Evolutionary conservation across 2,888 invertebrate genomes (phyloP).

Genomic region (Drosophila mercatorum): DNA sequence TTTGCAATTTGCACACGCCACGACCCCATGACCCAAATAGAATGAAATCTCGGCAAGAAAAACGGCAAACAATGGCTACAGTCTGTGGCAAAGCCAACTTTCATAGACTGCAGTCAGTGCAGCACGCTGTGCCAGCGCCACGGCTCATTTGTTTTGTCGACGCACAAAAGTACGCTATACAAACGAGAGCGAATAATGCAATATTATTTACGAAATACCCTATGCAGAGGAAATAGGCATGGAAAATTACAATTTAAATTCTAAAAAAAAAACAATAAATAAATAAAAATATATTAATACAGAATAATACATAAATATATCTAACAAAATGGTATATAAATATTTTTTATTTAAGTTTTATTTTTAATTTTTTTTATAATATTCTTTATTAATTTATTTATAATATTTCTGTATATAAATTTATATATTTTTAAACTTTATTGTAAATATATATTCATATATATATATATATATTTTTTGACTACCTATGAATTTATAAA

Average conservation of each 20-base stretch:
- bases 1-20: slow-evolving; percentile 76
- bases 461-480: too few species aligned
- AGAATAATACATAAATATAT: too few species aligned
- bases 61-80: slow-evolving; percentile 41
- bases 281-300: too few species aligned
- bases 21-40: slow-evolving; percentile 74
- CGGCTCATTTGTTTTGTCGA: slow-evolving; percentile 68
- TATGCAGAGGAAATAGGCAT: background rate
- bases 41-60: slow-evolving; percentile 62
- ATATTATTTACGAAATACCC: slow-evolving; percentile 21
- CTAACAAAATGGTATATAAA: too few species aligned
- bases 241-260: too few species aligned
- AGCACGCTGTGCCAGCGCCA: slow-evolving; percentile 50
- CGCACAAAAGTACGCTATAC: slow-evolving; percentile 55
- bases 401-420: too few species aligned
- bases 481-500: too few species aligned
- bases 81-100: slow-evolving; percentile 52
- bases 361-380: too few species aligned
- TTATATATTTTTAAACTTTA: too few species aligned
- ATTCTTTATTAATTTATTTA: too few species aligned
- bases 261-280: background rate
- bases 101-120: slow-evolving; percentile 67
- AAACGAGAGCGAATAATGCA: slow-evolving; percentile 3
- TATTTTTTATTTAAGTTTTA: too few species aligned
- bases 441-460: too few species aligned